phyloP scores from a whole-genome alignment of 1,140 invertebrate species.

The Orius laevigatus region DNA sequence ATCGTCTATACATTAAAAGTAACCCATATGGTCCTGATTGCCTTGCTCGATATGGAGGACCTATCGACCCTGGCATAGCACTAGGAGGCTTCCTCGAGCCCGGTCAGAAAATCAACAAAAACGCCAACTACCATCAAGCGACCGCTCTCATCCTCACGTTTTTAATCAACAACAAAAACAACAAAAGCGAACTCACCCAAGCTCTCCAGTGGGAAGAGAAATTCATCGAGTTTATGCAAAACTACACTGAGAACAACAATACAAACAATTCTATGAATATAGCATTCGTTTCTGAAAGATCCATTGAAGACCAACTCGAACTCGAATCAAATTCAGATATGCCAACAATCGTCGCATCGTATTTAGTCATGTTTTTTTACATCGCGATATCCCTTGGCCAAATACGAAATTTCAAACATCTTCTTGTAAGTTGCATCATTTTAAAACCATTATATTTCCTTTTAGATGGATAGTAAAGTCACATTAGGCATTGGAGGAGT shows the following conservation, averaged over 20 bases:
- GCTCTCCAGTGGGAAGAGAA: slow-evolving; percentile 81
- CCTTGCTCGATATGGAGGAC: slow-evolving; percentile 74
- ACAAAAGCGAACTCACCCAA: slow-evolving; percentile 46
- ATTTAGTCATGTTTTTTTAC: slow-evolving; percentile 95
- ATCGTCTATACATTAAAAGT: slow-evolving; percentile 48
- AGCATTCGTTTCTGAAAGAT: slow-evolving; percentile 79
- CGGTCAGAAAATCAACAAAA: slow-evolving; percentile 39
- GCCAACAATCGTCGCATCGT: slow-evolving; percentile 82
- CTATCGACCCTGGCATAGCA: slow-evolving; percentile 76
- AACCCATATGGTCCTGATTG: slow-evolving; percentile 61
- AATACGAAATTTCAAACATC: slow-evolving; percentile 47
- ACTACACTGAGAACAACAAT: slow-evolving; percentile 50
- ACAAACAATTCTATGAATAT: slow-evolving; percentile 68
- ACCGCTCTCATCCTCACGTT: slow-evolving; percentile 78
- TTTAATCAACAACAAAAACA: slow-evolving; percentile 76
- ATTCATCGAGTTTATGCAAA: slow-evolving; percentile 73
- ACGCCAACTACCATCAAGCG: slow-evolving; percentile 56
- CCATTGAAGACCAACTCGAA: slow-evolving; percentile 91
- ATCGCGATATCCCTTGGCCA: slow-evolving; percentile 86
- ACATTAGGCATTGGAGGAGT: slow-evolving; percentile 83
- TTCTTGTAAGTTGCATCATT: slow-evolving; percentile 35
- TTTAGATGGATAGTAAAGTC: slow-evolving; percentile 80
- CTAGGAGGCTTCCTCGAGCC: slow-evolving; percentile 74
- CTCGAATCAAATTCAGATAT: slow-evolving; percentile 82
- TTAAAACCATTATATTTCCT: slow-evolving; percentile 17